A percentile compares a stretch with the other conserved stretches of the same genome.
phyloP scores from a whole-genome alignment of 2,113 vertebrate genomes.

The Ammodytes dubius region DNA sequence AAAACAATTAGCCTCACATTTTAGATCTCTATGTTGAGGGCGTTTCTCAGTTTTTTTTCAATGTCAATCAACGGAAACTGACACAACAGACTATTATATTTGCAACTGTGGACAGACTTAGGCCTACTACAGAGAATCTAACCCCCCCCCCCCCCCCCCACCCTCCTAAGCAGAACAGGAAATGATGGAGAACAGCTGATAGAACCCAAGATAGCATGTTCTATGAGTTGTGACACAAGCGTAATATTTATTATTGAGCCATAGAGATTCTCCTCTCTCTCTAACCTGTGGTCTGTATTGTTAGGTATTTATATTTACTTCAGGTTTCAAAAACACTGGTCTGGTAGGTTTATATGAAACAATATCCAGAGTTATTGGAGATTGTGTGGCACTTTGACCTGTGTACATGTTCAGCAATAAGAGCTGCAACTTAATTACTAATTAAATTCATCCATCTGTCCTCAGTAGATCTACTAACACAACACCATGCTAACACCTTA shows the following conservation, averaged over 20 bases:
- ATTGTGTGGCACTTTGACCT: slow-evolving; percentile 7
- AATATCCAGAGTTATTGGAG: not conserved
- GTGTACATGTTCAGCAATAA: not conserved
- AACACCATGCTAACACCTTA: slow-evolving; percentile 21
- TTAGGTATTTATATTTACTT: not conserved
- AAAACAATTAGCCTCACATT: slow-evolving; percentile 42
- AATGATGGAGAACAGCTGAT: slow-evolving; percentile 14
- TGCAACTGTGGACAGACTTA: not conserved
- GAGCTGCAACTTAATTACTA: not conserved
- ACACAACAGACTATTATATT: not conserved
- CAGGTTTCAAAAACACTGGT: not conserved
- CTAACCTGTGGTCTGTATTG: not conserved
- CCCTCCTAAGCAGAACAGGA: slow-evolving; percentile 7
- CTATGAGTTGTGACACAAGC: too few species aligned
- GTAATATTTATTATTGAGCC: not conserved
- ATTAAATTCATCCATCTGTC: not conserved
- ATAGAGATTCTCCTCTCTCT: too few species aligned
- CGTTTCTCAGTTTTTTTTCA: not conserved
- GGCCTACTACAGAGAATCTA: not conserved
- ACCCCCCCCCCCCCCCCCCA: not conserved
- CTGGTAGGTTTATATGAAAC: not conserved
- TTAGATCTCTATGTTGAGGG: not conserved
- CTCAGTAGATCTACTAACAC: not conserved
- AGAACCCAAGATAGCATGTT: not conserved
- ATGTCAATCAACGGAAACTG: not conserved